Evolutionary conservation across 2,797 vertebrate species (phyloP), one percentile per base, ranked within the genome.

Genomic region (Ambastaia sidthimunki): DNA sequence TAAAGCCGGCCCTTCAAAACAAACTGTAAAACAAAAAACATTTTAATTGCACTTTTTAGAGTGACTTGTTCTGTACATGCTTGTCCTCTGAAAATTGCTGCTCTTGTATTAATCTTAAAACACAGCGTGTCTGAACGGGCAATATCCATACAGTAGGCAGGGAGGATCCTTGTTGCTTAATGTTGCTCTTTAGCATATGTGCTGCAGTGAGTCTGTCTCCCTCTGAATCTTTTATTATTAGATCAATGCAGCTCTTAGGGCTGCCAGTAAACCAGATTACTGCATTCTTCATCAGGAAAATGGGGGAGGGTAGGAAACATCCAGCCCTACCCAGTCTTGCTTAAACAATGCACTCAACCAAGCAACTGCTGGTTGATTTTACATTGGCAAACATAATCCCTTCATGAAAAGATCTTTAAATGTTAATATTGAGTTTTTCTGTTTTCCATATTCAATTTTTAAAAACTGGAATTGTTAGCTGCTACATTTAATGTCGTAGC

Each of bases 241-340:
- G 85, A 94, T 93, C 89, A 91, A 88, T 90, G 82, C 87, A 85
- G 88, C 87, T 88, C 44, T 80, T 47, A 85, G 85, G 82, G 83
- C 85, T 81, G 67, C 84, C 88, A 87, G 86, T 91, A 91, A 91
- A 78, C 34, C 82, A 87, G 89, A 93, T 92, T 91, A 89, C 88
- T 84, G 83, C 84, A 47, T 86, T 87, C 83, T 88, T 18, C 1
- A 82, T 76, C 81, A 85, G 90, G 89, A 89, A 89, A 62, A 69
- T 25, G 74, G 80, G 67, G 86, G 69, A 65, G 67, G 65, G 66
- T 44, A 74, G 48, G 50, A 52, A 19, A 63, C 3, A 74, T 78
- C 59, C 23, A 62, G 25, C 59, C 59, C 63, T 62, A 73, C 62
- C 21, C 31, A 63, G 70, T 25, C 28, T 25, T 31, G 28, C 19